Base-by-base conservation (phyloP, 2,113 vertebrate genomes). In the Poeciliopsis occidentalis region DNA sequence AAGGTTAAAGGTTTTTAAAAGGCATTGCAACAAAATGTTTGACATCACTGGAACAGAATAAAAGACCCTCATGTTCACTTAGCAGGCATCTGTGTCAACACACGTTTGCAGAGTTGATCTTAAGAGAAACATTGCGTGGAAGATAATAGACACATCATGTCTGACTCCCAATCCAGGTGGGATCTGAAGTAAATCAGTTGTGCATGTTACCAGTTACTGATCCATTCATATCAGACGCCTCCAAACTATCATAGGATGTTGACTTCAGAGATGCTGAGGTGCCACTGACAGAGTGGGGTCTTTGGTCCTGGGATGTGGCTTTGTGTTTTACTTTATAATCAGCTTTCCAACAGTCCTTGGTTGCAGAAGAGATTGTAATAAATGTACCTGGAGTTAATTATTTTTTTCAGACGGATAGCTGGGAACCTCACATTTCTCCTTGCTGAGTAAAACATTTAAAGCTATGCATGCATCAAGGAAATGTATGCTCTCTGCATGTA, bases 261-360 rank as follows among this genome's bases (percentile, higher is more conserved):
- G 60, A 29, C 60, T 76, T 19, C 51, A 64, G 26, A 81, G 76
- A 54, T 64, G 51, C 60, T 67, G 71, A 19, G 34, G 30, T 31
- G 30, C 30, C 54, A 26, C 64, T 31, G 11, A 67, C 27, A 75
- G 69, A 71, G 61, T 67, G 68, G 57, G 77, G 63, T 75, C 75
- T 84, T 81, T 64, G 79, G 83, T 72, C 47, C 54, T 34, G 62
- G 64, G 76, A 86, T 80, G 74, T 76, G 77, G 79, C 29, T 85
- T 54, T 12, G 8, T 75, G 69, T 57, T 75, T 67, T 79, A 47
- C 83, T 75, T 70, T 71, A 37, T 32, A 73, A 81, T 75, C 54
- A 86, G 31, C n/a, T 63, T n/a, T 76, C 73, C 76, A 73, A 60
- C 26, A 69, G 29, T 67, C 57, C 47, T 75, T 73, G 6, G 29